Evolutionary conservation across 2,888 invertebrate species (phyloP), one percentile per base, ranked within the genome.

Genomic region (Perizoma affinitatum): DNA sequence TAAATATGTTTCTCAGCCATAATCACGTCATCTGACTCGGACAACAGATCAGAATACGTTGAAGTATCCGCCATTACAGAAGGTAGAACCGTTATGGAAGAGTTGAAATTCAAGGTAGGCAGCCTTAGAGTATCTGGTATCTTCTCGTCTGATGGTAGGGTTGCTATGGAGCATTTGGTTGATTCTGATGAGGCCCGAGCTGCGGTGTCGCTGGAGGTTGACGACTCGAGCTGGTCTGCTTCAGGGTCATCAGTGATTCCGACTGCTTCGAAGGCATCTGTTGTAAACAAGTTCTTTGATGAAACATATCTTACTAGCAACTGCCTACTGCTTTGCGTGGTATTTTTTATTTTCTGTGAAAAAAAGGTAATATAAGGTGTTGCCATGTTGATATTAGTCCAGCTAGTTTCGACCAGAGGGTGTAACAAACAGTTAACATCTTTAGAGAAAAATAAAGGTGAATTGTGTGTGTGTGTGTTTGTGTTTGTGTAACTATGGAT

Each of bases 81-180:
- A 0, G 83, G 80, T 35, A 83, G 49, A 2, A 82, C 74, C 0
- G 82, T 82, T 22, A 83, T 64, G 0, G 83, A 77, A 2, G 81
- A 79, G 40, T 74, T 80, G 51, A 81, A 83, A 22, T 78, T 75
- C 6, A 76, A 51, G 5, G 58, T 66, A 3, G 71, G 66, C 5
- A 36, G 1, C 11, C 56, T 65, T 0, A 40, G n/a, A 40, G 60
- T 4, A 6, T 44, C 47, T 6, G 43, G 40, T 9, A 54, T 5
- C 5, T 62, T 61, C 0, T 35, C 44, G 22, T 69, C 62, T 4
- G 66, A 67, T 7, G 51, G 52, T 9, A 66, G 8, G 0, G 61
- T 60, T 35, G 42, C 6, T 4, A 56, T 46, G 5, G 61, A 65
- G 9, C 10, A 60, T 48, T 42, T 52, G 0, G 61, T 61, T 4